Base-by-base conservation (phyloP, 1,140 invertebrate species). In the Drosophila cardini region DNA sequence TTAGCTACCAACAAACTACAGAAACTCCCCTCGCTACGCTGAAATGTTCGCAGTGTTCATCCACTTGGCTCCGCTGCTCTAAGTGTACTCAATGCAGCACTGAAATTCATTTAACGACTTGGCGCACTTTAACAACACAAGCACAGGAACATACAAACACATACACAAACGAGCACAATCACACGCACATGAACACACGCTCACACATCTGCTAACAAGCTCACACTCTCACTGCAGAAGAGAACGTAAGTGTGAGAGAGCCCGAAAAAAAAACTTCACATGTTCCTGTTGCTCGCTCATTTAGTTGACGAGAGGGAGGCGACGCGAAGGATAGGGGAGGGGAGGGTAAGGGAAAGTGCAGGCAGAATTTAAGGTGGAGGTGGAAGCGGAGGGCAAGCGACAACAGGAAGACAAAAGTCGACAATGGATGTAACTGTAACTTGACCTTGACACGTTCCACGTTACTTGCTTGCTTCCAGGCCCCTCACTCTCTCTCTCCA, bases 41-140 rank as follows among this genome's bases (percentile, higher is more conserved):
- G 70, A 81, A 78, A 81, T 78, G 73, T 69, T 67, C 61, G 43
- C 80, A 57, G 78, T 85, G 82, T 78, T 86, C 83, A 73, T 87
- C 83, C 75, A 85, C 74, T 87, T 87, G 80, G 68, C 83, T 76
- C 63, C 74, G 67, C 83, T 87, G 43, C 83, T 76, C 73, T 63
- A 67, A 85, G 83, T 83, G 83, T 70, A 34, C 72, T 71, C 60
- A 75, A 71, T 71, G 72, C 72, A 74, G 72, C 83, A 86, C 79
- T 83, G 84, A 89, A 87, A 87, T 87, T 87, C 82, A 87, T 87
- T 87, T 87, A 89, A 89, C 84, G 83, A 89, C 83, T 87, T 87
- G 83, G 68, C 79, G 72, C 83, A 89, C 83, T 87, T 89, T 73
- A 86, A 86, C 64, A 73, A 64, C 57, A 62, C 79, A 58, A 63